Evolutionary conservation across 2,888 invertebrate species (phyloP).

Genomic region (Cataglyphis livida): DNA sequence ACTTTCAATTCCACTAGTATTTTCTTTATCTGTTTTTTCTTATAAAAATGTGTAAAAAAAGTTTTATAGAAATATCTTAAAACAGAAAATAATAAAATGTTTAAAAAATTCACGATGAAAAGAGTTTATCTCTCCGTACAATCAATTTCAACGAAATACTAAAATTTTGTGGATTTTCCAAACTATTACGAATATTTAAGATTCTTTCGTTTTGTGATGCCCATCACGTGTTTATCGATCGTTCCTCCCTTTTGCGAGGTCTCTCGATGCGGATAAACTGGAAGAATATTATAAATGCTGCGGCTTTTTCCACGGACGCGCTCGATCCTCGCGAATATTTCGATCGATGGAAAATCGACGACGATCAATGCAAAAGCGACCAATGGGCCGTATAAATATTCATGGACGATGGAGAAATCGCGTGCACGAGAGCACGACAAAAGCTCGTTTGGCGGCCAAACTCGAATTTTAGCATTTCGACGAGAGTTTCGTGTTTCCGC

Average conservation of each 20-base stretch:
- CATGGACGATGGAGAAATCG: neutral
- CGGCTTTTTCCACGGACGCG: conserved; percentile 1
- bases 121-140: no score
- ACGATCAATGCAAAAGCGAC: neutral
- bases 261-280: conserved; percentile 24
- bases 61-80: neutral
- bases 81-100: neutral
- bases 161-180: neutral
- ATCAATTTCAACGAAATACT: neutral
- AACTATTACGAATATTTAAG: neutral
- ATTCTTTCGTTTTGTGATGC: neutral
- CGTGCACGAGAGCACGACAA: conserved; percentile 27
- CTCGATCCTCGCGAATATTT: conserved; percentile 13
- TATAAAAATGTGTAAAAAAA: neutral
- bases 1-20: neutral
- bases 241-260: conserved; percentile 7
- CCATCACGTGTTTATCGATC: conserved; percentile 20
- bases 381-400: conserved; percentile 21
- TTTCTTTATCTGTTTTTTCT: neutral
- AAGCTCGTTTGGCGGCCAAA: conserved; percentile 56
- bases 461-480: conserved; percentile 57
- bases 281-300: conserved; percentile 31
- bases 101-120: neutral
- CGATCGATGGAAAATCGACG: conserved; percentile 39
- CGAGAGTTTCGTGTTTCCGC: conserved; percentile 23